Percentiles rank a stretch among this genome's conserved stretches.
phyloP scores from a whole-genome alignment of 2,888 invertebrate genomes.

The Flexamia atlantica region DNA sequence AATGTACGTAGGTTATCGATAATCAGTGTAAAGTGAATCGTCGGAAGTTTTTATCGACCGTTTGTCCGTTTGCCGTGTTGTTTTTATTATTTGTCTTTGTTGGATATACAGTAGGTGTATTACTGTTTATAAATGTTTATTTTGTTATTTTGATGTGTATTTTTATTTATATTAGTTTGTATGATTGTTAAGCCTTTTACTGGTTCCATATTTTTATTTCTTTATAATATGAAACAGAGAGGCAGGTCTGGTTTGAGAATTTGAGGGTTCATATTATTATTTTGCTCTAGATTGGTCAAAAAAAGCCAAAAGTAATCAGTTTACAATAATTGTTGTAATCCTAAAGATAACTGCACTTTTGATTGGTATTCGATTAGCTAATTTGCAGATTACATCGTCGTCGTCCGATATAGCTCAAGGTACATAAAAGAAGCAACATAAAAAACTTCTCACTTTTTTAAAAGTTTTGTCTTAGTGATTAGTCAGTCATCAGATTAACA shows the following conservation, averaged over 20 bases:
- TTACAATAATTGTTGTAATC: no score
- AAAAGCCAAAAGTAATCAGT: no score
- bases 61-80: neutral
- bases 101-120: conserved; percentile 5
- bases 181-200: neutral
- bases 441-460: no score
- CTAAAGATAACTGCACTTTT: no score
- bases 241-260: neutral
- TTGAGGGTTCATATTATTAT: no score
- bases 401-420: no score
- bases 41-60: conserved; percentile 26
- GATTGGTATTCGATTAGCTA: no score
- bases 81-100: conserved; percentile 6
- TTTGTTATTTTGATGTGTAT: conserved; percentile 41
- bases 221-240: neutral
- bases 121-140: conserved; percentile 18
- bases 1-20: conserved; percentile 40
- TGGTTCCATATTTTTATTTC: neutral
- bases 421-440: no score
- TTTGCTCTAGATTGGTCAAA: no score
- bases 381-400: no score
- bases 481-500: no score
- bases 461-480: no score
- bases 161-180: conserved; percentile 31
- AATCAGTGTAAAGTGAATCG: conserved; percentile 16